phyloP scores from a whole-genome alignment of 2,113 vertebrate genomes.

The Plotosus lineatus region DNA sequence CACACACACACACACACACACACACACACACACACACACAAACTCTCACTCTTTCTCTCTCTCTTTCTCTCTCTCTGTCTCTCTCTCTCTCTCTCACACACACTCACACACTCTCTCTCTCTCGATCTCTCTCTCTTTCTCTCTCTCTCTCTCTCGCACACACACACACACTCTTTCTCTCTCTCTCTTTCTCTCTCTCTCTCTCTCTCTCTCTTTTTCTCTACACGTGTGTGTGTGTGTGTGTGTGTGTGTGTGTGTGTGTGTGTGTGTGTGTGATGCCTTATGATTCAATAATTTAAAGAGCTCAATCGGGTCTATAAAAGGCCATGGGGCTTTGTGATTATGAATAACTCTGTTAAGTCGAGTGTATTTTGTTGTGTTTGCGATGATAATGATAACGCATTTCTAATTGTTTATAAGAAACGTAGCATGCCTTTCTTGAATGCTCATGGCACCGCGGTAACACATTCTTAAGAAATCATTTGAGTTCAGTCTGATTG shows the following conservation, averaged over 20 bases:
- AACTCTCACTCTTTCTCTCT: no score
- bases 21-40: no score
- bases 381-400: conserved; percentile 5
- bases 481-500: background rate
- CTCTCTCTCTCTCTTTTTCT: conserved; percentile 22
- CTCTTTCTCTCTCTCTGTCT: no score
- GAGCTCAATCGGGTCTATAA: conserved; percentile 15
- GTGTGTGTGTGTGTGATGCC: conserved; percentile 9
- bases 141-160: no score
- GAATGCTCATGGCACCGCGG: background rate
- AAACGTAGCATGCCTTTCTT: background rate
- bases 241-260: background rate
- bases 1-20: no score
- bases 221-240: background rate
- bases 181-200: conserved; percentile 21
- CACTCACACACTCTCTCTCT: no score
- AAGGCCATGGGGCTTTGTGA: conserved; percentile 23
- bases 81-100: no score
- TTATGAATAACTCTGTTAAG: conserved; percentile 29
- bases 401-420: conserved; percentile 1
- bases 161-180: no score
- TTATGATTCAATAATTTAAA: conserved; percentile 46
- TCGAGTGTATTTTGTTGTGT: conserved; percentile 25
- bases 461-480: background rate
- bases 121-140: no score